A percentile compares a stretch with the other conserved stretches of the same genome.
Conservation (phyloP, 2,113 vertebrate species). For the Galeopterus variegatus region DNA sequence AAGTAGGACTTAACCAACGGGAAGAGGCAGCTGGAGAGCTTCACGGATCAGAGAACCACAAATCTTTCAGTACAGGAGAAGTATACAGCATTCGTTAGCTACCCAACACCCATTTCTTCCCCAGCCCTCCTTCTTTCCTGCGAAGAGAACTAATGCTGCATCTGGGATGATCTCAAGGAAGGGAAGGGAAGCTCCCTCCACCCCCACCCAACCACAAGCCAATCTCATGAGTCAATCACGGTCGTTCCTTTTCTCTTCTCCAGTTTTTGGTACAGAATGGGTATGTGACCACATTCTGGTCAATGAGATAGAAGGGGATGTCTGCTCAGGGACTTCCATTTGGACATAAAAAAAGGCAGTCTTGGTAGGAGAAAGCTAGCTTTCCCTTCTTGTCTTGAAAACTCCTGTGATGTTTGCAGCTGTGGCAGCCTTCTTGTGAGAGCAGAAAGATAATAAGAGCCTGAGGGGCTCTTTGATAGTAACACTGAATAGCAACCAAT, state of each 20-base stretch:
- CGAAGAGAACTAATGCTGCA: not conserved
- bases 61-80: not conserved
- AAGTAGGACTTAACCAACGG: not conserved
- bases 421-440: constrained; percentile 60
- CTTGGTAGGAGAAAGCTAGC: constrained; percentile 56
- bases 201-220: not conserved
- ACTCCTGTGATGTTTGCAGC: constrained; percentile 47
- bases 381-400: constrained; percentile 61
- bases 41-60: not conserved
- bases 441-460: constrained; percentile 68
- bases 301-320: not conserved
- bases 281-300: not conserved
- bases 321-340: not conserved
- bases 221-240: not conserved
- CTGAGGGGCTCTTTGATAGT: constrained; percentile 53
- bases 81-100: not conserved
- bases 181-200: not conserved
- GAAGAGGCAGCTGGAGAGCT: not conserved
- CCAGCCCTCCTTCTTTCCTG: not conserved
- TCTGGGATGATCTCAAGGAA: not conserved
- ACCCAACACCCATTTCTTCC: not conserved
- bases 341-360: constrained; percentile 46
- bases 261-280: not conserved
- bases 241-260: not conserved
- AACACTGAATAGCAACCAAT: constrained; percentile 61